Percentiles rank a stretch among this genome's conserved stretches.
Evolutionary conservation across 2,113 vertebrate species (phyloP).

Genomic region (Uria aalge): DNA sequence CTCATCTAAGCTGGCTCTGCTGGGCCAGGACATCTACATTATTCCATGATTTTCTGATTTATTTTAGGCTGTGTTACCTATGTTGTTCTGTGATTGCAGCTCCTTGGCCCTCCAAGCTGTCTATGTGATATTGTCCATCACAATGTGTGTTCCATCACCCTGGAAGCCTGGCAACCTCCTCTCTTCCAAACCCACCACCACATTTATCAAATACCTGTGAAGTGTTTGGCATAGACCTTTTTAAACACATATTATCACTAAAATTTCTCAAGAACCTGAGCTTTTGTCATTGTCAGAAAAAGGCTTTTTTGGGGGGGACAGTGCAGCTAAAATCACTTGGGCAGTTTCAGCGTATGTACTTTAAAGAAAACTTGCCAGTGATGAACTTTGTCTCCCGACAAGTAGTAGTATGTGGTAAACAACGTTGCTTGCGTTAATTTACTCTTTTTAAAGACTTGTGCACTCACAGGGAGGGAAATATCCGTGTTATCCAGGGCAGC

Average conservation of each 20-base stretch:
- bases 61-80: neutral
- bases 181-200: neutral
- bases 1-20: neutral
- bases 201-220: neutral
- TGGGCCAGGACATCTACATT: neutral
- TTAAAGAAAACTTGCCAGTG: neutral
- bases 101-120: neutral
- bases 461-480: neutral
- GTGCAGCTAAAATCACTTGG: neutral
- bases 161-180: neutral
- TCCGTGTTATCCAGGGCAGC: accelerated
- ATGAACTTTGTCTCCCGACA: neutral
- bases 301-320: accelerated
- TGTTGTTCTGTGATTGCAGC: neutral
- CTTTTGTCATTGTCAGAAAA: neutral
- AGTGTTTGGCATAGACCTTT: neutral
- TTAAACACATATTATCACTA: neutral
- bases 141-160: neutral
- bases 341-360: neutral
- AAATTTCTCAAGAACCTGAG: neutral
- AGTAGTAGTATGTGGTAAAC: neutral
- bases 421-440: neutral
- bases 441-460: neutral
- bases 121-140: neutral
- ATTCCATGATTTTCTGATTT: neutral